phyloP scores from a whole-genome alignment of 2,113 vertebrate genomes.

The Sinocyclocheilus anshuiensis region DNA sequence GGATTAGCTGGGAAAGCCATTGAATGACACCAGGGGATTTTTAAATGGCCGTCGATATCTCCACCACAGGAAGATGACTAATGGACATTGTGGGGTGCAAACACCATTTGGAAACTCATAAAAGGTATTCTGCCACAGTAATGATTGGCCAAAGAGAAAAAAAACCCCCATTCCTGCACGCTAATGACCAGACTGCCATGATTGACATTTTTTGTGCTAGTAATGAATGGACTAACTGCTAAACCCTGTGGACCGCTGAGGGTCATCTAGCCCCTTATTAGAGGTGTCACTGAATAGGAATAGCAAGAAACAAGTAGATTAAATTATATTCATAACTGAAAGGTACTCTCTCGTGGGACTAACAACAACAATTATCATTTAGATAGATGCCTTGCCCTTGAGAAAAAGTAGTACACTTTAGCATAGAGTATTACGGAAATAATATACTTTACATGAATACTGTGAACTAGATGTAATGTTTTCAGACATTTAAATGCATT shows the following conservation, averaged over 20 bases:
- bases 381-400: background rate
- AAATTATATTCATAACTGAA: background rate
- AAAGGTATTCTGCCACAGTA: background rate
- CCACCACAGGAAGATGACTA: constrained; percentile 8
- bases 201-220: constrained; percentile 32
- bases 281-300: background rate
- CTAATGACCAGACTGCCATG: constrained; percentile 3
- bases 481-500: no score
- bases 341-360: background rate
- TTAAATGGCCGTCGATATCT: constrained; percentile 43
- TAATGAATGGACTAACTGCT: background rate
- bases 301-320: constrained; percentile 1
- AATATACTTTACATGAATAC: no score
- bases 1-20: constrained; percentile 27
- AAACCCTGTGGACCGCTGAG: background rate
- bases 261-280: constrained; percentile 19
- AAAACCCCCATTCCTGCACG: background rate
- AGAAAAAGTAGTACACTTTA: background rate
- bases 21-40: constrained; percentile 42
- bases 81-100: constrained; percentile 12
- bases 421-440: background rate
- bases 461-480: no score
- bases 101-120: constrained; percentile 29
- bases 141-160: constrained; percentile 3
- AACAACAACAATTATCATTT: background rate